These are phyloP conservation scores for Atractosteus spatula DNA, from an alignment of 2,113 vertebrate species.

Conservation along the genomic window DNA sequence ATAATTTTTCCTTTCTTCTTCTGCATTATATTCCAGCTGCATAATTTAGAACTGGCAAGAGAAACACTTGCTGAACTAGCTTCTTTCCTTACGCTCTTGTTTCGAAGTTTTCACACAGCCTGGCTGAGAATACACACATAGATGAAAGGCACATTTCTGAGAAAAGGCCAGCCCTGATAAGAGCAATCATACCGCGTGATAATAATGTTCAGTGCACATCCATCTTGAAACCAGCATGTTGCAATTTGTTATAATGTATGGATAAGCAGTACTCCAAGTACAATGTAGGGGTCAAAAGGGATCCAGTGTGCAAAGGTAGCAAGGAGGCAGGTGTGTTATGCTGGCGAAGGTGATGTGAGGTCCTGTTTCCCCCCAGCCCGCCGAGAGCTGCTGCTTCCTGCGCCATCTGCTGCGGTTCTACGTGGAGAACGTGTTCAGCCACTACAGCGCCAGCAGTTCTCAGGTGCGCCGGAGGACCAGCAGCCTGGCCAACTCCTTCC, in stretches of 20 bases:
- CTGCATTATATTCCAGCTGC: not conserved
- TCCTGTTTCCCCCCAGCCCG: conserved; percentile 46
- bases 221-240: not conserved
- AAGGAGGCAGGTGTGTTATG: too few relatives aligned
- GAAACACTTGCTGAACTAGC: not conserved
- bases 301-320: not conserved
- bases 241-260: conserved; percentile 3
- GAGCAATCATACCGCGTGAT: too few relatives aligned
- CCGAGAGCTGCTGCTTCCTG: conserved; percentile 80
- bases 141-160: too few relatives aligned
- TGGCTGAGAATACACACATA: too few relatives aligned
- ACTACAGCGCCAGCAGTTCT: conserved; percentile 53
- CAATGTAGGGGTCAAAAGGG: not conserved
- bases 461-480: conserved; percentile 60
- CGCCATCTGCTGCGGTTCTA: conserved; percentile 80
- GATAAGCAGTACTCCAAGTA: not conserved
- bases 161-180: too few relatives aligned
- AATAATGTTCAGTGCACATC: not conserved
- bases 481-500: conserved; percentile 75
- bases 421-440: conserved; percentile 79
- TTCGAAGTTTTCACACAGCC: too few relatives aligned
- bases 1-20: not conserved
- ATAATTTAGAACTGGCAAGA: not conserved
- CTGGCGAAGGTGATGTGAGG: not conserved
- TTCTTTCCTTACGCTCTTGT: not conserved